Conservation (phyloP, 2,888 invertebrate species). For the Caenorhabditis angaria region DNA sequence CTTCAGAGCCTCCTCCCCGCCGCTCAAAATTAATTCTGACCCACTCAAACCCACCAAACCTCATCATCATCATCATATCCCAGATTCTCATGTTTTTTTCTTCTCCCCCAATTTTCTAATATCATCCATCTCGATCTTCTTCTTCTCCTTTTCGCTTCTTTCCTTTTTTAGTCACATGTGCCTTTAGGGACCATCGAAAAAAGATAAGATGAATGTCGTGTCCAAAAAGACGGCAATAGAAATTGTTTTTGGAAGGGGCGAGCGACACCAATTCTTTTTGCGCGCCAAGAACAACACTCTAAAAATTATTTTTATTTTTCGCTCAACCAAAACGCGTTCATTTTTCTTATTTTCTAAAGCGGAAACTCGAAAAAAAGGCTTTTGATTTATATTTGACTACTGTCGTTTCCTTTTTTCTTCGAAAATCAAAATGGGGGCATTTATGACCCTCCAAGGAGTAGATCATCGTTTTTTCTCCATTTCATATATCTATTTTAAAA, state of each 20-base stretch:
- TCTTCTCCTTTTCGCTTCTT: constrained; percentile 10
- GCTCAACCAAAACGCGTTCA: neutral
- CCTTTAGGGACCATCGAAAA: constrained; percentile 4
- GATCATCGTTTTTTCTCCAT: neutral
- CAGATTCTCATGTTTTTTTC: neutral
- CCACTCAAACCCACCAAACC: neutral
- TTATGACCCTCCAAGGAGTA: neutral
- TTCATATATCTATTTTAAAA: neutral
- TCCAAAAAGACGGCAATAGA: neutral
- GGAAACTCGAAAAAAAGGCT: no score
- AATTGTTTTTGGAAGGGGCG: neutral
- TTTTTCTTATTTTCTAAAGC: neutral
- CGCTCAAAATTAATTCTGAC: constrained; percentile 4
- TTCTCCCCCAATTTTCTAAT: constrained; percentile 19
- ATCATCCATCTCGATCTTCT: constrained; percentile 17
- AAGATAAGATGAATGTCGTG: constrained; percentile 2
- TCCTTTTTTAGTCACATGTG: constrained; percentile 4
- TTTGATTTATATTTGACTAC: neutral
- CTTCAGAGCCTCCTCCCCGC: no score
- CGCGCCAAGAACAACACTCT: neutral
- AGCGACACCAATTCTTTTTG: neutral
- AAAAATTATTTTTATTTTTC: neutral
- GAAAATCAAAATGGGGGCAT: neutral
- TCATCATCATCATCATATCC: neutral
- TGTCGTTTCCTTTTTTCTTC: neutral